Base-by-base conservation (phyloP, 2,888 invertebrate genomes). In the Eupithecia insigniata region DNA sequence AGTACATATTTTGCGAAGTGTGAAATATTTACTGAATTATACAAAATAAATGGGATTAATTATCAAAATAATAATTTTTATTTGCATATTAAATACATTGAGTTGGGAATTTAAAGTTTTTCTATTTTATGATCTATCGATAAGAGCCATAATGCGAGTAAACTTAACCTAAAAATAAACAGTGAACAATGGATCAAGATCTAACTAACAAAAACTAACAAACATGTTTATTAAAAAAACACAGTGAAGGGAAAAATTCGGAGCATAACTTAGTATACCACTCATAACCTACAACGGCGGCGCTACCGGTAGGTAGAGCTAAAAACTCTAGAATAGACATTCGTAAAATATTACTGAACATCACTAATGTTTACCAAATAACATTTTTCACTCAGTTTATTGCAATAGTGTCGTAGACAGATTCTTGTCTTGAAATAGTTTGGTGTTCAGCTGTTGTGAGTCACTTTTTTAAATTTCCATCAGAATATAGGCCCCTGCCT, bases 261-360 rank as follows among this genome's bases (percentile, higher is more conserved):
- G 10, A 22, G 8, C 10, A 51, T 51, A n/a, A 51, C 55, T 26
- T 22, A 55, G 12, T 55, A 55, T 14, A 55, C 46, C 72, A 80
- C 81, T 81, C 78, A 84, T 87, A 84, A 87, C 82, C 87, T 81
- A 87, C 70, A 75, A 67, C 62, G 69, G 43, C 71, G 43, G 70
- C 66, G 71, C 69, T 46, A 55, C 46, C 46, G 8, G 46, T 22
- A 22, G 46, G 69, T 68, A 76, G 76, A 77, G 58, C 73, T 76
- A 72, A 71, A 66, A 73, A 70, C 18, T 30, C 72, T 76, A 61
- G 76, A 78, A 77, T 66, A 62, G 43, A 67, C 43, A 28, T 64
- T 60, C 8, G 18, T 30, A 60, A 60, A 30, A 60, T 60, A 30
- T 58, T 58, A 18, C 60, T 0, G 26, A 60, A 60, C 60, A 30